phyloP scores from a whole-genome alignment of 2,797 vertebrate genomes.

The Oryzias dopingdopingensis region DNA sequence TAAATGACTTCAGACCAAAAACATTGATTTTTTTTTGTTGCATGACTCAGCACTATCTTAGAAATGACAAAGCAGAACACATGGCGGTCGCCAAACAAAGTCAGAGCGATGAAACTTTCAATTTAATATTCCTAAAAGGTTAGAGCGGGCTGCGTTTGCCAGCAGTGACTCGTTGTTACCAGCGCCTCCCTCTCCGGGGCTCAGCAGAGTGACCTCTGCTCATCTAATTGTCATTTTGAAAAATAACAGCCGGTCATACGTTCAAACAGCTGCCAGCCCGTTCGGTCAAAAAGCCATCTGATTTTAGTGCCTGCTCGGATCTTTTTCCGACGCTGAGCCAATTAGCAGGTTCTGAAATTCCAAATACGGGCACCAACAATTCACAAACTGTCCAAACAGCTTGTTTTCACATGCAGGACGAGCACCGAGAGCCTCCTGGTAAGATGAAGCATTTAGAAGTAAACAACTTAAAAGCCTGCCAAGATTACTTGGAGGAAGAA shows the following conservation, averaged over 20 bases:
- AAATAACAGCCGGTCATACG: conserved; percentile 31
- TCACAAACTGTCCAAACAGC: neutral
- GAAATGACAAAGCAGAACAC: too few relatives aligned
- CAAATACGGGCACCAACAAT: neutral
- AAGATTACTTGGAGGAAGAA: too few relatives aligned
- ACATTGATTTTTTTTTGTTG: too few relatives aligned
- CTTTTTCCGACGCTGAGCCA: conserved; percentile 1
- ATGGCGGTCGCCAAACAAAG: too few relatives aligned
- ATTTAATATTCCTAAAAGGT: neutral
- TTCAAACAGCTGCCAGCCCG: conserved; percentile 14
- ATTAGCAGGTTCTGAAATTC: neutral
- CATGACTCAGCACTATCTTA: too few relatives aligned
- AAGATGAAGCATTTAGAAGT: too few relatives aligned
- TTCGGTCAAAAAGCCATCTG: conserved; percentile 16
- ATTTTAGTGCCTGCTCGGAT: conserved; percentile 7
- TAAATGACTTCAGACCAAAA: too few relatives aligned
- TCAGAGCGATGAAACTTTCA: too few relatives aligned
- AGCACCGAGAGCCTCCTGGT: too few relatives aligned
- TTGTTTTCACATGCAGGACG: conserved; percentile 1
- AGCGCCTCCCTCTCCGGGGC: conserved; percentile 20
- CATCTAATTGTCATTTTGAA: conserved; percentile 26
- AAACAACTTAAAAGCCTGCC: too few relatives aligned
- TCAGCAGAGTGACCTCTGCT: conserved; percentile 27
- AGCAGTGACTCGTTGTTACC: neutral
- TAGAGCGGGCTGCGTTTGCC: neutral